Evolutionary conservation across 1,140 invertebrate genomes (phyloP).

Genomic region (Microplitis mediator): DNA sequence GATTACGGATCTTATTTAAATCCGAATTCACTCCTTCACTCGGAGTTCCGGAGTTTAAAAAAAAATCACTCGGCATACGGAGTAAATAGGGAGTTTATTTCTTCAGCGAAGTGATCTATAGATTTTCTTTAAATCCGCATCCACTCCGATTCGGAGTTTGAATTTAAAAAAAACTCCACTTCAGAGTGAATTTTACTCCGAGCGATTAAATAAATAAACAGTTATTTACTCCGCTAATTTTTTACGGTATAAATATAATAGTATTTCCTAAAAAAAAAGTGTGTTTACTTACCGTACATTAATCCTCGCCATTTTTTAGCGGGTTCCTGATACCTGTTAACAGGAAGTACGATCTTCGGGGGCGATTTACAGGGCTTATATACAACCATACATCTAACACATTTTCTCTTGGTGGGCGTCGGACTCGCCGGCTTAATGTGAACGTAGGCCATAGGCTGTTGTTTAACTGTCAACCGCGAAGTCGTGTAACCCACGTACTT

Average conservation of each 20-base stretch:
- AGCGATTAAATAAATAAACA: too few relatives aligned
- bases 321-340: conserved; percentile 45
- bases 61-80: too few relatives aligned
- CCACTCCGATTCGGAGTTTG: too few relatives aligned
- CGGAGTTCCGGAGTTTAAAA: too few relatives aligned
- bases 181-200: too few relatives aligned
- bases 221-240: too few relatives aligned
- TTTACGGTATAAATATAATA: neutral
- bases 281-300: conserved; percentile 52
- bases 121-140: too few relatives aligned
- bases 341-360: conserved; percentile 43
- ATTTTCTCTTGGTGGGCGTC: conserved; percentile 47
- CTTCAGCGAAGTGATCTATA: too few relatives aligned
- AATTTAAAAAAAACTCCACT: too few relatives aligned
- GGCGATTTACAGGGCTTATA: conserved; percentile 52
- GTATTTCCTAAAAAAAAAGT: neutral
- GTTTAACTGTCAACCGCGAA: conserved; percentile 27
- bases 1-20: too few relatives aligned
- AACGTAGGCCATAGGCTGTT: conserved; percentile 53
- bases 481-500: conserved; percentile 25
- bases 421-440: conserved; percentile 50
- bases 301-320: conserved; percentile 47
- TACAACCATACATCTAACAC: conserved; percentile 52
- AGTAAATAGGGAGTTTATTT: too few relatives aligned
- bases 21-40: too few relatives aligned